Conservation (phyloP, 2,797 vertebrate species). For the Fistularia tabacaria region DNA sequence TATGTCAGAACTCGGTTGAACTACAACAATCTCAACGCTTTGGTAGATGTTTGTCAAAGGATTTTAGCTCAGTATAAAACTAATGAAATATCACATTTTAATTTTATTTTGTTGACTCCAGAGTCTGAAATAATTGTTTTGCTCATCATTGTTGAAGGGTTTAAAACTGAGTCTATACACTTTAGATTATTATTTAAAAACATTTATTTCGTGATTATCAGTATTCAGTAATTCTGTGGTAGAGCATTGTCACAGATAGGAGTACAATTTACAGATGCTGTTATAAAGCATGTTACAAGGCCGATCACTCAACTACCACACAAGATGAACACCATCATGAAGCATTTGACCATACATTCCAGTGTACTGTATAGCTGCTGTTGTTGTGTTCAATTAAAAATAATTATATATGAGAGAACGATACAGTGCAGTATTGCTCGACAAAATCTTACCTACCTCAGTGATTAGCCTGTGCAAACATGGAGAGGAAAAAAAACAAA, state of each 20-base stretch:
- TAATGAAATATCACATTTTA: no score
- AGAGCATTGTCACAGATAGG: slow-evolving; percentile 45
- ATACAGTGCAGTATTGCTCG: slow-evolving; percentile 2
- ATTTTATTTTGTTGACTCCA: not conserved
- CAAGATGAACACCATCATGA: not conserved
- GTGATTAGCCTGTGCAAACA: slow-evolving; percentile 23
- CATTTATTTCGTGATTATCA: slow-evolving; percentile 36
- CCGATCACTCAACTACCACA: slow-evolving; percentile 13
- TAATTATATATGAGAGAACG: no score
- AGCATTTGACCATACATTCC: slow-evolving; percentile 4
- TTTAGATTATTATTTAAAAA: slow-evolving; percentile 2
- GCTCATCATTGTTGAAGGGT: slow-evolving; percentile 29
- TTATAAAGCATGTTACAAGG: slow-evolving; percentile 41
- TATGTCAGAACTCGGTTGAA: no score
- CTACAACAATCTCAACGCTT: no score
- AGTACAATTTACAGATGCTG: slow-evolving; percentile 55
- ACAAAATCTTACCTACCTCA: slow-evolving; percentile 20
- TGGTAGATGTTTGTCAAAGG: no score
- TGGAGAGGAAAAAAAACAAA: slow-evolving; percentile 34
- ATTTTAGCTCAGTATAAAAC: no score
- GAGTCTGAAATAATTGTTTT: slow-evolving; percentile 4
- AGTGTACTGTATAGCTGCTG: slow-evolving; percentile 7
- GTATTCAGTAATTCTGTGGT: slow-evolving; percentile 42
- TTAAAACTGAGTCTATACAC: slow-evolving; percentile 23
- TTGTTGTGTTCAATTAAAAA: not conserved